phyloP scores from a whole-genome alignment of 2,888 invertebrate genomes.

The Lagria hirta region DNA sequence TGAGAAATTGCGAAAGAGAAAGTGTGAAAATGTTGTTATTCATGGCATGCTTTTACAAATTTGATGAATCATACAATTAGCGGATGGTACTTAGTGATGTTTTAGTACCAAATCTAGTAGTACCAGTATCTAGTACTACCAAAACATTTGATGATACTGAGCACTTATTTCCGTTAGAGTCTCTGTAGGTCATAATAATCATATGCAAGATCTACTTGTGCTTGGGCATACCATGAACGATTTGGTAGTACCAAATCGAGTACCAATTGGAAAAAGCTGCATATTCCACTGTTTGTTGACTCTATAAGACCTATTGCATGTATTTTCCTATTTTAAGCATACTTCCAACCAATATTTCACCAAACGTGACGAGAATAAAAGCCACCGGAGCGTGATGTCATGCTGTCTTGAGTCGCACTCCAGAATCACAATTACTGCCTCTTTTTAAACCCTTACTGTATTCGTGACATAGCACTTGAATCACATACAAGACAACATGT shows the following conservation, averaged over 20 bases:
- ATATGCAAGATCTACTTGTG: background rate
- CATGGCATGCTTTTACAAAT: constrained; percentile 14
- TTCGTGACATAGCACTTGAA: constrained; percentile 15
- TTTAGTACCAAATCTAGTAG: too few relatives aligned
- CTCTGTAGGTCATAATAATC: constrained; percentile 4
- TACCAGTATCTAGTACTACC: too few relatives aligned
- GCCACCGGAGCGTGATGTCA: constrained; percentile 53
- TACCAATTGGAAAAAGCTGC: too few relatives aligned
- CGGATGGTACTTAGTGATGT: too few relatives aligned
- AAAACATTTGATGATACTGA: constrained; percentile 18
- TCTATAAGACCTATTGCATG: too few relatives aligned
- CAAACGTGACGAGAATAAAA: constrained; percentile 44
- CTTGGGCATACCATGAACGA: background rate
- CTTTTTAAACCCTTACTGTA: constrained; percentile 28
- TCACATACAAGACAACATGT: constrained; percentile 32
- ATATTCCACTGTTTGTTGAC: too few relatives aligned
- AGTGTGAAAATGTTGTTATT: constrained; percentile 21
- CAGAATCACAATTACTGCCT: constrained; percentile 50
- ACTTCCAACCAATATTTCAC: constrained; percentile 34
- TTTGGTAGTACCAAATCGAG: background rate
- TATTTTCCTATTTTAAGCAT: constrained; percentile 34
- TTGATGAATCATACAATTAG: constrained; percentile 19
- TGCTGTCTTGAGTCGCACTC: constrained; percentile 49
- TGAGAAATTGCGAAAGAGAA: constrained; percentile 18
- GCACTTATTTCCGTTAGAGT: constrained; percentile 19